phyloP scores from a whole-genome alignment of 1,140 invertebrate species.

The Agraylea sexmaculata region DNA sequence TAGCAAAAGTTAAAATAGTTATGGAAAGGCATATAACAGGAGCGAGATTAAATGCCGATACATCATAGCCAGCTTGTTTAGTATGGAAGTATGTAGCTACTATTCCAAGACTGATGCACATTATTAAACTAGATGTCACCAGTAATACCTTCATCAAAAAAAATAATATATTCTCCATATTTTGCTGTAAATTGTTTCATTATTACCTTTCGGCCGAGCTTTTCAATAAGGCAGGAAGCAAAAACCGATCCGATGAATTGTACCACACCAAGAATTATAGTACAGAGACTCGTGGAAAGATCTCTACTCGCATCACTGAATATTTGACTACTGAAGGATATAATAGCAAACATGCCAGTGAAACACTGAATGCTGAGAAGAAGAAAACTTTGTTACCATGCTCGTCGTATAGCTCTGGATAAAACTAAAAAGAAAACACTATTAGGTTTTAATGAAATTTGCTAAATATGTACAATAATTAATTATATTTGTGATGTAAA shows the following conservation, averaged over 20 bases:
- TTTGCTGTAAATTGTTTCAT: too few relatives aligned
- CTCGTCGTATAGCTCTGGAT: constrained; percentile 3
- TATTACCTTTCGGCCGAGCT: constrained; percentile 25
- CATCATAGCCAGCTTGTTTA: constrained; percentile 10
- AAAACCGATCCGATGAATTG: constrained; percentile 17
- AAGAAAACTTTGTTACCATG: constrained; percentile 5
- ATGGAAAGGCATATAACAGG: constrained; percentile 40
- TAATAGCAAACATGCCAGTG: constrained; percentile 16
- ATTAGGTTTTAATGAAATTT: too few relatives aligned
- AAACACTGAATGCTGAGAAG: constrained; percentile 11
- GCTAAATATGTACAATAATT: too few relatives aligned
- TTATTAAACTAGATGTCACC: too few relatives aligned
- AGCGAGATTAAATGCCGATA: constrained; percentile 33
- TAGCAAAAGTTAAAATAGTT: constrained; percentile 41
- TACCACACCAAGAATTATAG: constrained; percentile 13
- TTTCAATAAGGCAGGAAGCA: constrained; percentile 26
- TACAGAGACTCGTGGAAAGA: constrained; percentile 4
- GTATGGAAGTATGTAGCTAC: constrained; percentile 12
- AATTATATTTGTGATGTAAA: too few relatives aligned
- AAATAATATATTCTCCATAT: neutral
- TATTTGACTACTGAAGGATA: constrained; percentile 13
- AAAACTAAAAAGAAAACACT: constrained; percentile 5
- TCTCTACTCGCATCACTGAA: constrained; percentile 13
- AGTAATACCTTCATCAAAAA: too few relatives aligned
- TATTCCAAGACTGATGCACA: too few relatives aligned